Conservation (phyloP, 2,888 invertebrate genomes). For the Cheilosia urbana region DNA sequence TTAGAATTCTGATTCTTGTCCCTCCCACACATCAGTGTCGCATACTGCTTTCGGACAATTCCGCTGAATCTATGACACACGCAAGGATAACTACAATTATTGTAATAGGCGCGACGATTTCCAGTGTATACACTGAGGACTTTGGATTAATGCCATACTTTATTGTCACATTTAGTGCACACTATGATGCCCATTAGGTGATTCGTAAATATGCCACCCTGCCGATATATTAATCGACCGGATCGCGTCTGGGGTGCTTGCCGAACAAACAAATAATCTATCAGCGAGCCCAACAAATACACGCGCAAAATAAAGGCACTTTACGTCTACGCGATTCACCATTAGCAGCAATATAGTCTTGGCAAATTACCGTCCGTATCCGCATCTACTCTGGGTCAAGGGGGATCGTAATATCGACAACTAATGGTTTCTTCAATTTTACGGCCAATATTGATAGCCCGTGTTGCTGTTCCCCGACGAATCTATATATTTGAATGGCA, state of each 20-base stretch:
- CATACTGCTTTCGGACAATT: background rate
- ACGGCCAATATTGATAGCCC: background rate
- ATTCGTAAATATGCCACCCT: conserved; percentile 14
- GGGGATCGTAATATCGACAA: conserved; percentile 7
- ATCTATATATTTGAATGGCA: conserved; percentile 28
- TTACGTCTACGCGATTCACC: background rate
- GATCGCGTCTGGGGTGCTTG: background rate
- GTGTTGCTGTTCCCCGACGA: conserved; percentile 5
- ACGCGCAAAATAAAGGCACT: background rate
- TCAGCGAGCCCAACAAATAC: conserved; percentile 17
- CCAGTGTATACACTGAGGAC: background rate
- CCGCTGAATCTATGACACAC: background rate
- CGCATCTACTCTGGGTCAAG: background rate
- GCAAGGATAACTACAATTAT: background rate
- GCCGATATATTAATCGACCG: conserved; percentile 18
- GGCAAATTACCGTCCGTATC: background rate
- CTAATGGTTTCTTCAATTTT: conserved; percentile 14
- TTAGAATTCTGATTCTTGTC: conserved; percentile 26
- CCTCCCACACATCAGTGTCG: background rate
- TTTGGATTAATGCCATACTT: conserved; percentile 2
- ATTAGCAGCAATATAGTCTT: conserved; percentile 8
- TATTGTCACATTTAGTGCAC: conserved; percentile 23
- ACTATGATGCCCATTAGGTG: conserved; percentile 20
- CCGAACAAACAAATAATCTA: conserved; percentile 33
- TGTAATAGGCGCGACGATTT: background rate